Evolutionary conservation across 1,140 invertebrate genomes (phyloP), one percentile per base, ranked within the genome.

Genomic region (Macrocentrus cingulum): DNA sequence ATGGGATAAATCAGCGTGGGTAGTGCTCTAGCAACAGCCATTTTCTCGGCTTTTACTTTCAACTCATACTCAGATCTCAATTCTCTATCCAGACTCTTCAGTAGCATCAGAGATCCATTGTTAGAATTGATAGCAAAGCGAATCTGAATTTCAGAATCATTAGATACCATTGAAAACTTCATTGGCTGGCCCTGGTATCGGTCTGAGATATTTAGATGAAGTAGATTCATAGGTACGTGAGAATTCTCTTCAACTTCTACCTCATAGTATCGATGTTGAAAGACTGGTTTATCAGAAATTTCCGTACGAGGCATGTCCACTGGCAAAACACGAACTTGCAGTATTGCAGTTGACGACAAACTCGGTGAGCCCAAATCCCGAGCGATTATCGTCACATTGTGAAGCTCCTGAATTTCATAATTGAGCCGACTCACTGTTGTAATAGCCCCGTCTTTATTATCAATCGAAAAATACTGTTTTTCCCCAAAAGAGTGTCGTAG

Each of bases 321-420:
- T 64, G 89, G 87, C 37, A 86, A 81, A 0, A 91, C 80, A 2
- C 80, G 85, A 0, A 92, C 81, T 8, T 85, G 72, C 2, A 94
- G 71, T 16, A 92, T 74, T 2, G 91, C 91, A 0, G 88, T 88
- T 0, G 91, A 89, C 49, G 88, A 91, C 6, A 91, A 72, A 62
- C 89, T 88, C 0, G 91, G 91, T 22, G 86, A 89, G 1, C 92
- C 92, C 15, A 92, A 79, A 80, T 94, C 92, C 0, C 90, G 91
- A 0, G 91, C 91, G 4, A 91, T 84, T 0, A 94, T 84, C 0
- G 89, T 88, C 1, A 94, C 77, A 71, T 93, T 92, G 66, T 91
- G 85, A 11, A 80, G 70, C 22, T 76, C 77, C 62, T 85, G 68
- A 23, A 46, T 41, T 74, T 91, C 89, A 64, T 88, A 92, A 67